Base-by-base conservation (phyloP, 2,888 invertebrate species). In the Synanthedon andrenaeformis region DNA sequence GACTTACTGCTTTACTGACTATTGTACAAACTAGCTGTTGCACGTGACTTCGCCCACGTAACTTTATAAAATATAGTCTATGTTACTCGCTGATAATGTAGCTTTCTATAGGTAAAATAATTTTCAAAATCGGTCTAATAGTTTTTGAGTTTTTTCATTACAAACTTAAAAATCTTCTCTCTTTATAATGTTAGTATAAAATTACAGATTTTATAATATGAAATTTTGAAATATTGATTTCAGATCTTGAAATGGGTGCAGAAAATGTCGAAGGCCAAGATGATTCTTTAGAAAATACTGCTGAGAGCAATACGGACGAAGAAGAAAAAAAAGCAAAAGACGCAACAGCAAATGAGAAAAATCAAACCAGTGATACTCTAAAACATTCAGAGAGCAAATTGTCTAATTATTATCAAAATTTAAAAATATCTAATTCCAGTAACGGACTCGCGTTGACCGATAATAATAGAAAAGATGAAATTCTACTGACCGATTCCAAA, bases 321-420 rank as follows among this genome's bases (percentile, higher is more conserved):
- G 49, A 49, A 49, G 19, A 17, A 11, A 14, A 49, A 23, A 19
- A 49, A 49, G 17, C 23, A 19, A 19, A 6, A 23, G 11, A 49
- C 49, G 3, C 35, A 10, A 35, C 35, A 35, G 10, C 8, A 35
- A 35, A 35, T 10, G 10, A 35, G 35, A 35, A 8, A 8, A 35
- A 35, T 10, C 35, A 35, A 35, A 19, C 17, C 23, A 49, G 12
- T 49, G 49, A 49, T 19, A 17, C 49, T 19, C 17, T 19, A 11
- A 19, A 19, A 17, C 49, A 17, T 17, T 19, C 49, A 6, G 49
- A 49, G 19, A 45, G 48, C 19, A 49, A 56, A 48, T 58, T 59
- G 51, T 76, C 77, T 2, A 74, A 78, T 52, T 83, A 83, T 53
- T 60, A 77, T 28, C 72, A 79, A 41, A 85, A 82, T 58, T 70